Base-by-base conservation (phyloP, 1,140 invertebrate species). In the Apis cerana region DNA sequence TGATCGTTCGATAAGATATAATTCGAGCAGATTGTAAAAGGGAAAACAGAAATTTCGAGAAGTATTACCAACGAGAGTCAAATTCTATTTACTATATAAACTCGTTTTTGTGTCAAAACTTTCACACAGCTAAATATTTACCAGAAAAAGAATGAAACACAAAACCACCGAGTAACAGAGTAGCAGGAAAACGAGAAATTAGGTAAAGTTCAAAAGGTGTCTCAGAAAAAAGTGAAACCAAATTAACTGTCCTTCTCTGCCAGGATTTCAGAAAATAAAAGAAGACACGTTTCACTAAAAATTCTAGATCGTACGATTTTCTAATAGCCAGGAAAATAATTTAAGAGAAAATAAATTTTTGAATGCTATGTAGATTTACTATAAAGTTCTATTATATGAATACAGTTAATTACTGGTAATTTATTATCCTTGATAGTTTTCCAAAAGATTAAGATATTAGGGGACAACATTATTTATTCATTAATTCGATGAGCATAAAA, bases 151-250 rank as follows among this genome's bases (percentile, higher is more conserved):
- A 61, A 43, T 2, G 21, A 54, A 33, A 15, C 19, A 17, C 2
- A 58, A 59, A 68, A 0, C 62, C 15, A 2, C 3, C 7, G 12
- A 8, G 9, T 52, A 77, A 21, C 50, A 82, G 80, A 62, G 56
- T 2, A 77, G 2, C n/a, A 69, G 48, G 19, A 82, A 21, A 15
- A 12, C 7, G 15, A 69, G 58, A 61, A 82, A 62, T 19, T 33
- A 8, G 17, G 4, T 1, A 23, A 1, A 10, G 13, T n/a, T 15
- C n/a, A 58, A 75, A 56, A 52, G 21, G 7, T n/a, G 58, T 4
- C 4, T 13, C 4, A 10, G 12, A 69, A 71, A 54, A 68, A 75
- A 75, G 71, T 75, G 54, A 68, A 69, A 82, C 65, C 64, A 43
- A 82, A 82, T 76, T 76, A 76, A 7, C 23, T 15, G 12, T 7